These are phyloP conservation scores for Umimayanthus kanabou DNA, from an alignment of 92 coral and sea anemone species.

Conservation along the genomic window DNA sequence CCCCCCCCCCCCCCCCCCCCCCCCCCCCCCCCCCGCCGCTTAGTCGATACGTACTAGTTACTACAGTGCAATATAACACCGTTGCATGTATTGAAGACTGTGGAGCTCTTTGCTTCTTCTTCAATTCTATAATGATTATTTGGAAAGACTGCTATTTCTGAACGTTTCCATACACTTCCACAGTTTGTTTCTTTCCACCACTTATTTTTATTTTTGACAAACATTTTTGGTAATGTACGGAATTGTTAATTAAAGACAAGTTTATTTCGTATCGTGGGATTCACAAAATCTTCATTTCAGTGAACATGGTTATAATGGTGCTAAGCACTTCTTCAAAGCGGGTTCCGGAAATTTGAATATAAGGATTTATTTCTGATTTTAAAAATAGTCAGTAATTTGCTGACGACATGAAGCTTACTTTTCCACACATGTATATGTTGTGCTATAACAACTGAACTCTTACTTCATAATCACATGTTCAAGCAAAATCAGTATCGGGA, in stretches of 20 bases:
- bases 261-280: neutral
- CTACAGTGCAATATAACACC: too few relatives aligned
- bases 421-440: too few relatives aligned
- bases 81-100: too few relatives aligned
- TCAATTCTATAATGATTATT: neutral
- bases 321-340: neutral
- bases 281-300: neutral
- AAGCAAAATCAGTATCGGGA: neutral
- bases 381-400: neutral
- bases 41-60: too few relatives aligned
- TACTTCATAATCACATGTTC: too few relatives aligned
- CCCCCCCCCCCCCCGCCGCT: too few relatives aligned
- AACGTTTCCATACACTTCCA: neutral
- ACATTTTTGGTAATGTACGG: neutral
- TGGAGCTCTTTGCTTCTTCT: neutral
- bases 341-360: neutral
- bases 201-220: neutral
- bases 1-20: too few relatives aligned
- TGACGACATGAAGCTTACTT: neutral
- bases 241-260: neutral
- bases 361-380: neutral
- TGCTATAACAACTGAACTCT: neutral
- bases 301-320: neutral
- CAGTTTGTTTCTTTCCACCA: neutral
- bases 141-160: neutral